Evolutionary conservation across 2,797 vertebrate genomes (phyloP).

Genomic region (Chrysolophus pictus): DNA sequence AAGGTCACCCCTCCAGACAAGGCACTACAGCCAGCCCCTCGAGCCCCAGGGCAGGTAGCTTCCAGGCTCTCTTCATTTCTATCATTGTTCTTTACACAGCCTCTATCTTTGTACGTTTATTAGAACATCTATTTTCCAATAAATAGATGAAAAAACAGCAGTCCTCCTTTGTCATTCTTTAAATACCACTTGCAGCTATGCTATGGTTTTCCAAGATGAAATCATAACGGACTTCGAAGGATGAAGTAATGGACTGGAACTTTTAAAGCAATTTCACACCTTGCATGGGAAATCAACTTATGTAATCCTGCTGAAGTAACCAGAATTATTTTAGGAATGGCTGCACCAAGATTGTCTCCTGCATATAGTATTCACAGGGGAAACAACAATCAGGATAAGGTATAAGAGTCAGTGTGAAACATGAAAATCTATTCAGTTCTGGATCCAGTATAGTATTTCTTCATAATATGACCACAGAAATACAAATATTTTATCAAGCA

Average conservation of each 20-base stretch:
- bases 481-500: neutral
- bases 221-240: neutral
- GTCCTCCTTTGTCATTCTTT: neutral
- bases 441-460: neutral
- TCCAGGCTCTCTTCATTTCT: neutral
- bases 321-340: neutral
- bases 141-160: neutral
- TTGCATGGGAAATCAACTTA: rapidly evolving
- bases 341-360: neutral
- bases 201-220: neutral
- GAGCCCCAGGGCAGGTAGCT: neutral
- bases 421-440: neutral
- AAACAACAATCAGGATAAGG: neutral
- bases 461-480: neutral
- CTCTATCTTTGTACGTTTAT: neutral
- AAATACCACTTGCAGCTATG: neutral
- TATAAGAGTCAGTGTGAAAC: neutral
- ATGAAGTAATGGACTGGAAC: neutral
- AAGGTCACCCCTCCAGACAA: constrained; percentile 38
- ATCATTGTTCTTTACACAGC: neutral
- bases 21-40: neutral
- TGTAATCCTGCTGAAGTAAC: neutral
- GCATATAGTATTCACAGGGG: neutral
- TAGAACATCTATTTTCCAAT: neutral
- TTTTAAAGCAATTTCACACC: neutral